Evolutionary conservation across 2,797 vertebrate genomes (phyloP).

Genomic region (Acropternis orthonyx): DNA sequence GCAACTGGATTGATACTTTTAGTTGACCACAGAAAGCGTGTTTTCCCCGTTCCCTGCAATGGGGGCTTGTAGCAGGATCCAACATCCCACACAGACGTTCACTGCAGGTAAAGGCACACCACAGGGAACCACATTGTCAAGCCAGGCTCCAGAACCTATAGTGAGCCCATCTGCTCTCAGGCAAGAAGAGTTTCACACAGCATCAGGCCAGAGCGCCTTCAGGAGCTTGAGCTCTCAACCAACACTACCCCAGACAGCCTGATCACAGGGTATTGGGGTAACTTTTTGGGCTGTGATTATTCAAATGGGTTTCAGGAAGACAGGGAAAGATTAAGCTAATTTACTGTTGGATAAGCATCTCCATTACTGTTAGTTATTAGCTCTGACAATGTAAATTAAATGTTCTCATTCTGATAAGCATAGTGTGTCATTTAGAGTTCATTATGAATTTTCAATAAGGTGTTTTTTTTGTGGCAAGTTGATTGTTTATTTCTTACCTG

Average conservation of each 20-base stretch:
- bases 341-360: neutral
- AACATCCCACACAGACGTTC: accelerated
- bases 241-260: accelerated
- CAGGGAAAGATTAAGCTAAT: neutral
- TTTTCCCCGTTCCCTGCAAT: neutral
- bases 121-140: neutral
- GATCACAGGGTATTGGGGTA: neutral
- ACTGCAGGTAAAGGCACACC: neutral
- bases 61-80: neutral
- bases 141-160: neutral
- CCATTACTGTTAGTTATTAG: neutral
- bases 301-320: neutral
- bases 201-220: neutral
- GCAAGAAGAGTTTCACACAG: neutral
- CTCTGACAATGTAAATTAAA: neutral
- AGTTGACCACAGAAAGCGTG: neutral
- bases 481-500: neutral
- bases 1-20: neutral
- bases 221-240: neutral
- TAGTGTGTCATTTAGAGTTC: neutral
- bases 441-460: neutral
- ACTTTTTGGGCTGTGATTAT: neutral
- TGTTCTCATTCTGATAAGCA: neutral
- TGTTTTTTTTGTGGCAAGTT: neutral
- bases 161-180: accelerated